Evolutionary conservation across 2,888 invertebrate genomes (phyloP).

Genomic region (Dolichopus griseipennis): DNA sequence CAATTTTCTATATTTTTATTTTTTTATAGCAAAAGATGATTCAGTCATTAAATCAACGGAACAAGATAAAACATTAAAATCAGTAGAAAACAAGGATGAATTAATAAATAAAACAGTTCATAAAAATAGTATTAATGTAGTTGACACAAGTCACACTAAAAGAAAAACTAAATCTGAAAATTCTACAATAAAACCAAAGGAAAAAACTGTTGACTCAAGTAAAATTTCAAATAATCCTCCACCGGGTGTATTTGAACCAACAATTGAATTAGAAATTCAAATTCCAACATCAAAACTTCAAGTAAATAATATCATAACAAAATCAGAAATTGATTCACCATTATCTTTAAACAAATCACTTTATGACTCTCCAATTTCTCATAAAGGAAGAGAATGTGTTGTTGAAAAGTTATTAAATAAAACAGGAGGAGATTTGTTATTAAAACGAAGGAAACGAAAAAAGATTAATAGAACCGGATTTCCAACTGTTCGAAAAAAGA

Average conservation of each 20-base stretch:
- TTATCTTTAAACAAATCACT: constrained; percentile 34
- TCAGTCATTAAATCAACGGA: neutral
- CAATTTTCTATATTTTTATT: neutral
- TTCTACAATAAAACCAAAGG: neutral
- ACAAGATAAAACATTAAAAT: neutral
- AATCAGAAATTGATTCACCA: constrained; percentile 42
- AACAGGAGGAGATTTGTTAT: constrained; percentile 37
- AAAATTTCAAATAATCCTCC: constrained; percentile 42
- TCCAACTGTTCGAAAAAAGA: constrained; percentile 74
- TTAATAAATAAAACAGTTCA: neutral
- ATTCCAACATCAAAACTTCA: constrained; percentile 50
- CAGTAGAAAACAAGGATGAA: neutral
- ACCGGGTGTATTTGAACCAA: constrained; percentile 62
- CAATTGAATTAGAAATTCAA: constrained; percentile 58
- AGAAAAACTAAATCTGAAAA: neutral
- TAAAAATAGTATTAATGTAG: neutral
- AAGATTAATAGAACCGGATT: constrained; percentile 81
- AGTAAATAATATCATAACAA: constrained; percentile 45
- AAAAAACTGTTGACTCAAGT: neutral
- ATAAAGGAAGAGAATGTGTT: constrained; percentile 32
- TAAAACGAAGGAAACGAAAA: constrained; percentile 58
- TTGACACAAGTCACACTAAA: neutral
- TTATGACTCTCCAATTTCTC: constrained; percentile 20
- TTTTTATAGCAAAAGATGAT: neutral
- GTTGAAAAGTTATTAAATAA: constrained; percentile 40